Base-by-base conservation (phyloP, 2,888 invertebrate genomes). In the Lasiommata megera region DNA sequence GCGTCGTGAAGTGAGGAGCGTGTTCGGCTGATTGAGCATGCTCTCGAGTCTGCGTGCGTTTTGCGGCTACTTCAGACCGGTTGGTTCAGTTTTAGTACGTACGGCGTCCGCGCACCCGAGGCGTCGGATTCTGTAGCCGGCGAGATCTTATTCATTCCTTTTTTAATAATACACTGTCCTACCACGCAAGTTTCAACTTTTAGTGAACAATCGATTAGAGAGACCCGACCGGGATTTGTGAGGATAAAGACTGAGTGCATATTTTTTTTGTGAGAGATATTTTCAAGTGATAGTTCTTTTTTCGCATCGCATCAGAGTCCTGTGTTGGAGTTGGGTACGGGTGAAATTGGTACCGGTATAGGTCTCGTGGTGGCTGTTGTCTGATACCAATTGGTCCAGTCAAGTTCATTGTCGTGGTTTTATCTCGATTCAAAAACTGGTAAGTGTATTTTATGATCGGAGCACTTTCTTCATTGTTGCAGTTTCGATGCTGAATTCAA, bases 31-130 rank as follows among this genome's bases (percentile, higher is more conserved):
- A 72, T 76, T 72, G 69, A 68, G 71, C 65, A 66, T 62, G 70
- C 68, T 69, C 70, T 71, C 67, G 69, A n/a, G 66, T 66, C 68
- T 60, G 62, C 9, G 7, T n/a, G n/a, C 51, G 76, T 77, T 76
- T 67, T 23, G 38, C 23, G 77, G 76, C 76, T 67, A 77, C 85
- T 87, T 86, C 86, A 81, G 67, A 86, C 88, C 80, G 80, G 89
- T 89, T 82, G 72, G 89, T 73, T 85, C 86, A 88, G 88, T 89
- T 87, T 83, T 80, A 82, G 79, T 76, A 74, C 73, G 76, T 73
- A 71, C 74, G 76, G 88, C 82, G 82, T 80, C 69, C 72, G 86
- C 87, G 84, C 80, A 71, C 71, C 72, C 72, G 73, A 71, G 65
- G 72, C 75, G 70, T 69, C 66, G 66, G 65, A 66, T 67, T 66